Percentiles rank a stretch among this genome's conserved stretches.
Conservation (phyloP, 2,113 vertebrate species). For the Ophthalmolycus amberensis region DNA sequence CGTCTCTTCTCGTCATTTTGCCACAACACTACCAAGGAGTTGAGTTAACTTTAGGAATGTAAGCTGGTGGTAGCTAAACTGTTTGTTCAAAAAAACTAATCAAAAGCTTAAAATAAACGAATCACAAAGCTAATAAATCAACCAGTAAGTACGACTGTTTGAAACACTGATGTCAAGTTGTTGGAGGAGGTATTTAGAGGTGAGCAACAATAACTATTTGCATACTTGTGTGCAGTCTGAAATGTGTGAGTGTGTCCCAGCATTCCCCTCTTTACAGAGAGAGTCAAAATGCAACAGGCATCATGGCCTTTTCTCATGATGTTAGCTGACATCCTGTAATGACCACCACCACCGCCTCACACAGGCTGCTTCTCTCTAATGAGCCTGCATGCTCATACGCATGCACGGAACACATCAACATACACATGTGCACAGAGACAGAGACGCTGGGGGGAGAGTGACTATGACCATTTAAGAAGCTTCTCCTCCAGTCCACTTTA, state of each 20-base stretch:
- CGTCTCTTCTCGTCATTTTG: too few relatives aligned
- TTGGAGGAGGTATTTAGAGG: neutral
- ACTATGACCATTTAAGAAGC: constrained; percentile 47
- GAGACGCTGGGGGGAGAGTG: neutral
- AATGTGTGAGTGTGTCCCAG: neutral
- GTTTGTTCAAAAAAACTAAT: too few relatives aligned
- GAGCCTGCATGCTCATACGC: neutral
- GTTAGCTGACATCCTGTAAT: constrained; percentile 16
- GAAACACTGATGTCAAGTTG: neutral
- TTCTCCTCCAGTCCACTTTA: constrained; percentile 32
- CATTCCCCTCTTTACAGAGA: neutral
- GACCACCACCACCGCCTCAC: neutral
- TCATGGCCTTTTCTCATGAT: constrained; percentile 22
- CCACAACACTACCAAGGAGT: too few relatives aligned
- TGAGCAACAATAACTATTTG: neutral
- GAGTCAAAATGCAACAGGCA: neutral
- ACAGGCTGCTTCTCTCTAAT: neutral
- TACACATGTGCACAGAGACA: neutral
- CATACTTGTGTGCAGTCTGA: neutral
- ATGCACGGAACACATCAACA: constrained; percentile 11
- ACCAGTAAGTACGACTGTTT: neutral
- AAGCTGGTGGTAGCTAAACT: too few relatives aligned
- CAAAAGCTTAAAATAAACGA: neutral
- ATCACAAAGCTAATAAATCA: neutral
- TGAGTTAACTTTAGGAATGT: too few relatives aligned